Conservation (phyloP, 2,113 vertebrate genomes). For the Sigmodon hispidus region DNA sequence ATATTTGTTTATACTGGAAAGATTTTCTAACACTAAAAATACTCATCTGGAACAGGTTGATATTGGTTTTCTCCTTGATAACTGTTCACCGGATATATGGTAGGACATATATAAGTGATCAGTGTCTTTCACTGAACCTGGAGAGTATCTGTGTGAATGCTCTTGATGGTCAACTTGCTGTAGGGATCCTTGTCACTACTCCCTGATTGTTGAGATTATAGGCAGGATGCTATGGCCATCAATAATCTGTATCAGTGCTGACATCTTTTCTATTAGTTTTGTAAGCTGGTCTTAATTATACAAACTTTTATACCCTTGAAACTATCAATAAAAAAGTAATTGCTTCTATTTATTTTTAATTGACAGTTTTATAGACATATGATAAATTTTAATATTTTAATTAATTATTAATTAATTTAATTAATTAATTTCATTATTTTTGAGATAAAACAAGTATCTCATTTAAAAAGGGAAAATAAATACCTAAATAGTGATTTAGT, state of each 20-base stretch:
- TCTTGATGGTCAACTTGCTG: background rate
- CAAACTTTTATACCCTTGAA: background rate
- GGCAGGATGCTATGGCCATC: background rate
- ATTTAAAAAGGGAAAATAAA: slow-evolving; percentile 10
- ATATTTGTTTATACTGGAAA: background rate
- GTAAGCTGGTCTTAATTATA: background rate
- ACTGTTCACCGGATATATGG: background rate
- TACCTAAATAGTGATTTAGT: background rate
- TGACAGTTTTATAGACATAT: background rate
- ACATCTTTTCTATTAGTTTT: background rate
- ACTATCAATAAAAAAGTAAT: background rate
- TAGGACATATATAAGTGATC: too few species aligned
- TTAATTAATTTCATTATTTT: too few species aligned
- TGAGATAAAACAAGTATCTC: background rate
- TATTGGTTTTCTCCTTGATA: background rate
- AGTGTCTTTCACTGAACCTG: background rate
- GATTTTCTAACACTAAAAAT: background rate
- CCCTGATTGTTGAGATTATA: background rate
- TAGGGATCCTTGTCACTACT: too few species aligned
- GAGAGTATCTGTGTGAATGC: background rate
- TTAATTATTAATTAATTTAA: too few species aligned
- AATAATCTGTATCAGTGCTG: background rate
- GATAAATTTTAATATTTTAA: background rate
- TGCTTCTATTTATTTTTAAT: background rate
- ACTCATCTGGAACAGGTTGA: background rate